Evolutionary conservation across 30 jellyfish, hydroid and myxozoan genomes (phyloP).

Genomic region (Turritopsis dohrnii): DNA sequence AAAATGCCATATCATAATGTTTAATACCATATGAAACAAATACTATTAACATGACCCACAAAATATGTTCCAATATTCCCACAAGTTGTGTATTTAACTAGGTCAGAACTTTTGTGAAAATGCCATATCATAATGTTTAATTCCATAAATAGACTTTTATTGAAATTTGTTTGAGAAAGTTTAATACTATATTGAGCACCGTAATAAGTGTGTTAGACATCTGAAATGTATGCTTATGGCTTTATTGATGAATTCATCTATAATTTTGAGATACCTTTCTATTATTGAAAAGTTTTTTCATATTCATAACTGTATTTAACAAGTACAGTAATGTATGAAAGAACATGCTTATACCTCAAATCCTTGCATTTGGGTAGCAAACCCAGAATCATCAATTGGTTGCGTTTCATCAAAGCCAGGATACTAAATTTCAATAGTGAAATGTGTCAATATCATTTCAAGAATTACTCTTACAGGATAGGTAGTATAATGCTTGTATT

Average conservation of each 20-base stretch:
- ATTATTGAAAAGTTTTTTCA: background rate
- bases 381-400: background rate
- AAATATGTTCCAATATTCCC: no score
- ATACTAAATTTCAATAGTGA: background rate
- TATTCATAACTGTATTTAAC: background rate
- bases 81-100: no score
- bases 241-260: background rate
- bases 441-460: no score
- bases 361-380: background rate
- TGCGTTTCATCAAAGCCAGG: background rate
- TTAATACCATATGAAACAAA: no score
- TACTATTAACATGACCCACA: no score
- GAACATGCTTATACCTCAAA: background rate
- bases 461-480: background rate
- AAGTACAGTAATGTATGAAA: background rate
- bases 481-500: background rate
- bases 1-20: background rate
- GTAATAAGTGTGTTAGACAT: background rate
- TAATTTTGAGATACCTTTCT: background rate
- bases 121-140: no score
- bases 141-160: background rate
- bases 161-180: background rate
- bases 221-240: background rate
- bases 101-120: no score
- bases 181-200: background rate